Evolutionary conservation across 2,113 vertebrate species (phyloP), one percentile per base, ranked within the genome.

Genomic region (Bubalus kerabau): DNA sequence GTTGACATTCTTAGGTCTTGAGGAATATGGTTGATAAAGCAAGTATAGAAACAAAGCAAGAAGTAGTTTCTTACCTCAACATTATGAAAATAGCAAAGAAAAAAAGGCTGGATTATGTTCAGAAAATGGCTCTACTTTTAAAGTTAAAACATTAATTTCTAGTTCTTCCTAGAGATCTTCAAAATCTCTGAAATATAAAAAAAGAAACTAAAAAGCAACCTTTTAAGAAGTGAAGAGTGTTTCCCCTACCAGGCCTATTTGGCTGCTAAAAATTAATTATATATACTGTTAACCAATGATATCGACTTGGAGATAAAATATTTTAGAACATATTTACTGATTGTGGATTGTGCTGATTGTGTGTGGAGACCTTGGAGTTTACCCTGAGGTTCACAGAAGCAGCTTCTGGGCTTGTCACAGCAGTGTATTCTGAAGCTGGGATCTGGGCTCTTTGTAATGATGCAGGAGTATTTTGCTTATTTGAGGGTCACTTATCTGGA

Each of bases 71-170:
- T 90, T 24, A 83, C 40, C 57, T 96, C 50, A 78, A 56, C 54
- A 23, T 93, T 67, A n/a, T 81, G 94, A 64, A 94, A 83, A 62
- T 43, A 71, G 40, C 60, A 91, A 84, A 92, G 32, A 43, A 67
- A 64, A 54, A 64, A 15, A 87, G 71, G 3, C 32, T 86, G 76
- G 60, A 64, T 78, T 85, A 74, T 87, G 28, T 56, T 85, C 16
- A 94, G 76, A 97, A 96, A 97, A 67, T 91, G 71, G 3, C 76
- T 91, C 7, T 80, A 24, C 19, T 48, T 95, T 92, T 67, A 94
- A 82, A 87, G 50, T 82, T 54, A 54, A 91, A 97, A 87, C 16
- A 81, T n/a, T 84, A 86, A 80, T 85, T 84, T 96, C 93, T 80
- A 74, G 9, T 92, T 97, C 13, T 23, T 84, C 26, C 52, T 90